Conservation (phyloP, 2,797 vertebrate genomes). For the Lagocephalus sceleratus region DNA sequence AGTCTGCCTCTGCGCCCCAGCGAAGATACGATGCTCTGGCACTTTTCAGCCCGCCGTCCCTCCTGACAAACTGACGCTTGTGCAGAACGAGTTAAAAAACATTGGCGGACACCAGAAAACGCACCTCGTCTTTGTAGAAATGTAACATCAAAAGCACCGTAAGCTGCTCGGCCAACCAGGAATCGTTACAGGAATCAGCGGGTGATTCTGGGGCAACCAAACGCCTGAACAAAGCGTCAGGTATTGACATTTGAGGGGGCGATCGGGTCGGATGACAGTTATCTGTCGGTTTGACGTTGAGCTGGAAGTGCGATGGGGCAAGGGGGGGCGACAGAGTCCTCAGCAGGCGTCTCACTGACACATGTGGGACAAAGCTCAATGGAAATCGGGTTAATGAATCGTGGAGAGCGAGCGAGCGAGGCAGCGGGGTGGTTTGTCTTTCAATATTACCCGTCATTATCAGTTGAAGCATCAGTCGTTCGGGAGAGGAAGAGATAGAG, state of each 20-base stretch:
- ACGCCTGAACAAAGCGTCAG: neutral
- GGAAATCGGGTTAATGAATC: conserved; percentile 77
- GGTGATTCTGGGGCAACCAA: neutral
- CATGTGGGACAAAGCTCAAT: conserved; percentile 74
- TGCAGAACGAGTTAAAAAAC: too few species aligned
- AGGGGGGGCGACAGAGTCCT: conserved; percentile 40
- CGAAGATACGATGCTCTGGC: conserved; percentile 1
- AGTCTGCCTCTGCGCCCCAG: conserved; percentile 14
- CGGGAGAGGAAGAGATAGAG: conserved; percentile 35
- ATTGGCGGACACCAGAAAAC: neutral
- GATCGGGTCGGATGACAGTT: conserved; percentile 62
- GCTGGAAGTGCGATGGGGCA: conserved; percentile 38
- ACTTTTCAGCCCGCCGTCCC: neutral
- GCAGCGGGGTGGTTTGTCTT: conserved; percentile 57
- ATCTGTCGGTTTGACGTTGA: conserved; percentile 81
- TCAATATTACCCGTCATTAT: conserved; percentile 63
- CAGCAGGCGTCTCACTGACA: conserved; percentile 70
- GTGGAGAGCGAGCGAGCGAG: conserved; percentile 29
- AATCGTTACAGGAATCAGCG: neutral
- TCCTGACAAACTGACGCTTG: neutral
- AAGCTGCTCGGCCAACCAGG: conserved; percentile 1
- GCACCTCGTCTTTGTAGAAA: neutral
- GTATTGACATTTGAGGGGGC: conserved; percentile 24
- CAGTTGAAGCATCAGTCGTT: conserved; percentile 52
- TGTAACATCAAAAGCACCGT: neutral